Conservation (phyloP, 2,797 vertebrate genomes). For the Loriculus beryllinus region DNA sequence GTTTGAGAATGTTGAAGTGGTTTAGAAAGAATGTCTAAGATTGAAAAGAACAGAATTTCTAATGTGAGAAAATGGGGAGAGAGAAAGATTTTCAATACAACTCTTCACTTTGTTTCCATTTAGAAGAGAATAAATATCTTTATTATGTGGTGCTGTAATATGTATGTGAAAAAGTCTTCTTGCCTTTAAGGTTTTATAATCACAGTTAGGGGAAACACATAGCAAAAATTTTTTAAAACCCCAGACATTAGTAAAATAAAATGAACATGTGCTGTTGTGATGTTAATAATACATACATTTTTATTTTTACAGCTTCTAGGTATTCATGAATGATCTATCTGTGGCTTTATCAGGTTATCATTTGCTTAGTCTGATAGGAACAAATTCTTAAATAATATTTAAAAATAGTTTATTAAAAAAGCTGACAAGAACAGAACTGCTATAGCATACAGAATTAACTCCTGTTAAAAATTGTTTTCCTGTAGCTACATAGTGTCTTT, state of each 20-base stretch:
- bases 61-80: not conserved
- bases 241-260: not conserved
- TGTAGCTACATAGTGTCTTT: constrained; percentile 34
- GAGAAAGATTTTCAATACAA: not conserved
- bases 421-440: not conserved
- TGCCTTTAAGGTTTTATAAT: not conserved
- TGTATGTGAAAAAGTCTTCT: not conserved
- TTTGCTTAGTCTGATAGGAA: not conserved
- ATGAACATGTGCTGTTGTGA: not conserved
- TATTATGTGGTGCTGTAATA: not conserved
- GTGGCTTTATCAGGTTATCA: not conserved
- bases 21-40: not conserved
- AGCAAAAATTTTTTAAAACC: not conserved
- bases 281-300: not conserved
- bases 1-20: not conserved
- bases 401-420: constrained; percentile 14
- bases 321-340: not conserved
- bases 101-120: not conserved
- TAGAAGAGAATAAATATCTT: not conserved
- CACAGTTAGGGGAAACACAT: not conserved
- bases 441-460: not conserved
- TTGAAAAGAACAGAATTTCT: not conserved
- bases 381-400: constrained; percentile 24
- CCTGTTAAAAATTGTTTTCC: not conserved
- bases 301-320: not conserved